A percentile compares a stretch with the other conserved stretches of the same genome.
Evolutionary conservation across 2,113 vertebrate genomes (phyloP).

Genomic region (Gallinago undulata): DNA sequence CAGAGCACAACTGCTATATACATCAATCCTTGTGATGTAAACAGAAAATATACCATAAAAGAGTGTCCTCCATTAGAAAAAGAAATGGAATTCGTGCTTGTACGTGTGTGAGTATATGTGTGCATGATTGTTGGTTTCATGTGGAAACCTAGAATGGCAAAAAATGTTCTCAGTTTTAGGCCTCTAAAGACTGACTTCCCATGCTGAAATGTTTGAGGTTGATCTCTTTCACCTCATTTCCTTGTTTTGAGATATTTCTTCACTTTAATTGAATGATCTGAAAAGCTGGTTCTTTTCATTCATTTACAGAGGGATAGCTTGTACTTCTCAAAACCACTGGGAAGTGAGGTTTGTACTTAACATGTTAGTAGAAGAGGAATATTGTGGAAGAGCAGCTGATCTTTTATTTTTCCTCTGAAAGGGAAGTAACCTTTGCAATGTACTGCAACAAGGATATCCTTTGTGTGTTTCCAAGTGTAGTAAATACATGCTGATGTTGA

Average conservation of each 20-base stretch:
- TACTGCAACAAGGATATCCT: neutral
- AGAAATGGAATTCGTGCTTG: neutral
- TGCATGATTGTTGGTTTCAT: neutral
- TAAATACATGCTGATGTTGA: neutral
- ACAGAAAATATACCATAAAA: neutral
- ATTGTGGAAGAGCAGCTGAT: neutral
- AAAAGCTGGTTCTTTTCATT: neutral
- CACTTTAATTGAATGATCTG: neutral
- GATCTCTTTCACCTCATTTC: neutral
- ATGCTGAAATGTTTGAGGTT: neutral
- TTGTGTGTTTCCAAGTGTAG: neutral
- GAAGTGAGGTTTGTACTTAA: neutral
- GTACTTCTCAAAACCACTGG: neutral
- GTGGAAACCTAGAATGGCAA: neutral
- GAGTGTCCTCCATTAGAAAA: neutral
- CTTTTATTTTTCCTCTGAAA: neutral
- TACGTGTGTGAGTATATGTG: no score
- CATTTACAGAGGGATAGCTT: neutral
- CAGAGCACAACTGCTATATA: neutral
- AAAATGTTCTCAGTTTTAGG: neutral
- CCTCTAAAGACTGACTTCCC: neutral
- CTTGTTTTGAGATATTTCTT: neutral
- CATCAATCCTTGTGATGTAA: neutral
- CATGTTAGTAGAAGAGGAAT: neutral
- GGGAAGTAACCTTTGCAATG: rapidly evolving